These are phyloP conservation scores for Thelaira solivaga DNA, from an alignment of 2,888 invertebrate genomes.

Conservation along the genomic window DNA sequence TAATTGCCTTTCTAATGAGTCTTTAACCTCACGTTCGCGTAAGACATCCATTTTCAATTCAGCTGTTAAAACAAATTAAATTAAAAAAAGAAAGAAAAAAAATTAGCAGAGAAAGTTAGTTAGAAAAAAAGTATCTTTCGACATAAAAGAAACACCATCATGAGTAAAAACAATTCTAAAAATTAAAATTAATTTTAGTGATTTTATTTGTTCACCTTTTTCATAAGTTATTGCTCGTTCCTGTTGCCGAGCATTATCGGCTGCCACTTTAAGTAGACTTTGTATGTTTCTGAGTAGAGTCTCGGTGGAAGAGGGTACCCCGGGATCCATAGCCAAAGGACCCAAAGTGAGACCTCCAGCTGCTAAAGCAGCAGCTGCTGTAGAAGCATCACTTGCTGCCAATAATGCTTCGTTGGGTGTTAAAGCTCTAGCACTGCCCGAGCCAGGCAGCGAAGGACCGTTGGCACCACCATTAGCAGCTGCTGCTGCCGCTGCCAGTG, in stretches of 20 bases:
- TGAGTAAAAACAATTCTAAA: background rate
- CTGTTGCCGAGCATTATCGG: constrained; percentile 96
- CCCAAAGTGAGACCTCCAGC: constrained; percentile 73
- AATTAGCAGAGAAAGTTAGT: constrained; percentile 39
- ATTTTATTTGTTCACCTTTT: constrained; percentile 84
- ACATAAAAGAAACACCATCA: background rate
- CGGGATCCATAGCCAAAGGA: constrained; percentile 75
- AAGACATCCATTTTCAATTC: constrained; percentile 97
- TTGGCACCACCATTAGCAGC: constrained; percentile 76
- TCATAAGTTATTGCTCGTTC: constrained; percentile 97
- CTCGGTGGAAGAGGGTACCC: constrained; percentile 85
- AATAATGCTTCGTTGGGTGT: constrained; percentile 73
- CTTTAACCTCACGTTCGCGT: constrained; percentile 94
- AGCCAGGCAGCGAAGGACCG: constrained; percentile 64
- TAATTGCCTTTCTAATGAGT: constrained; percentile 94
- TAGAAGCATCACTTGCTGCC: constrained; percentile 73
- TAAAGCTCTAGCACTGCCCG: constrained; percentile 68
- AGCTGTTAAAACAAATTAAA: constrained; percentile 79
- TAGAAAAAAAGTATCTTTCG: constrained; percentile 19
- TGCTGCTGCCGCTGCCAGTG: constrained; percentile 82
- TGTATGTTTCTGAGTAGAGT: constrained; percentile 96
- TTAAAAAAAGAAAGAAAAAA: constrained; percentile 28
- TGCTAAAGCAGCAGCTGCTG: constrained; percentile 71
- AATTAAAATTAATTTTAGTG: background rate
- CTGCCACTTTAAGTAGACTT: constrained; percentile 96